These are phyloP conservation scores for Melanotus villosus DNA, from an alignment of 2,888 invertebrate genomes.

Conservation along the genomic window DNA sequence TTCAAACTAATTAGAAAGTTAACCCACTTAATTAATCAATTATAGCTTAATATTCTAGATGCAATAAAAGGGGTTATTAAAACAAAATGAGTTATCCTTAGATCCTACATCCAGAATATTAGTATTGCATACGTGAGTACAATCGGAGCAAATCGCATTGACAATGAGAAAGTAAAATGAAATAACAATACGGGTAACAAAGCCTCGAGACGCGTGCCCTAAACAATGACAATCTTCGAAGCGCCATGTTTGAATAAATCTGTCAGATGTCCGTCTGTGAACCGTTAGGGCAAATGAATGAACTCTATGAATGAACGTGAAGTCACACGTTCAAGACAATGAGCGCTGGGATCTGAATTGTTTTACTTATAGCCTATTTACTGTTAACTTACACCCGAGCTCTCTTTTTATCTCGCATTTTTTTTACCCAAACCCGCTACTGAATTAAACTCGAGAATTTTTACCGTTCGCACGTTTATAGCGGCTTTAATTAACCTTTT, in stretches of 20 bases:
- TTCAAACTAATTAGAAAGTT: conserved; percentile 40
- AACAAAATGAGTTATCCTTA: conserved; percentile 24
- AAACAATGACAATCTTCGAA: conserved; percentile 51
- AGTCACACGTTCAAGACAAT: conserved; percentile 48
- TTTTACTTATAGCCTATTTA: conserved; percentile 45
- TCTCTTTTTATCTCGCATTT: conserved; percentile 39
- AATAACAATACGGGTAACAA: conserved; percentile 27
- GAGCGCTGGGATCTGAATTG: conserved; percentile 44
- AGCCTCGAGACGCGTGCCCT: conserved; percentile 49
- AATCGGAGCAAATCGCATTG: conserved; percentile 15
- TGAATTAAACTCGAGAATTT: not conserved
- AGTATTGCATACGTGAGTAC: conserved; percentile 15
- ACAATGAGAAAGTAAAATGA: conserved; percentile 25
- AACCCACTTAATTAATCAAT: conserved; percentile 40
- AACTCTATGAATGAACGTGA: conserved; percentile 51
- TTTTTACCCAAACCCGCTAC: conserved; percentile 7
- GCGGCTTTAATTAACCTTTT: not conserved
- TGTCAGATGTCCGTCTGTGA: conserved; percentile 52
- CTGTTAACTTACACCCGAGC: conserved; percentile 40
- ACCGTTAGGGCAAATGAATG: conserved; percentile 55
- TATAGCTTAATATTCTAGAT: conserved; percentile 22
- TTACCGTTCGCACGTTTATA: not conserved
- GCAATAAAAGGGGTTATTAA: conserved; percentile 33
- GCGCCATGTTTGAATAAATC: conserved; percentile 53
- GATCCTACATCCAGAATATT: conserved; percentile 21